Base-by-base conservation (phyloP, 2,113 vertebrate species). In the Tetraodon nigroviridis region DNA sequence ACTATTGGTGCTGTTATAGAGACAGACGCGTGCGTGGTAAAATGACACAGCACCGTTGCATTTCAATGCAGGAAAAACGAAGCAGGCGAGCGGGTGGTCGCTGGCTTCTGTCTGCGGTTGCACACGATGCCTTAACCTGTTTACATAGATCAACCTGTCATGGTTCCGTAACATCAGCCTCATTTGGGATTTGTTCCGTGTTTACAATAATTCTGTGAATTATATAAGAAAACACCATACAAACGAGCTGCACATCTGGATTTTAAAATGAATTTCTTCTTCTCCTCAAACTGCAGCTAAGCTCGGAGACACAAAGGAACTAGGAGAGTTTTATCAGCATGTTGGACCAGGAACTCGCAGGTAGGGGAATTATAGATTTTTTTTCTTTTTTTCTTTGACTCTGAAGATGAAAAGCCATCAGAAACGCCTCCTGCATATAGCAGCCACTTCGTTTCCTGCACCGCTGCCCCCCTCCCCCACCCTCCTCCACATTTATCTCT, bases 251-350 rank as follows among this genome's bases (percentile, higher is more conserved):
- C 27, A 19, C 63, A 71, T 84, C 61, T 76, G 55, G 57, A 56
- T 67, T 27, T 27, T 27, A 27, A 5, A 74, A 71, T 48, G 67
- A 49, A 80, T 71, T 67, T 67, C 49, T 66, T 45, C 71, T 52
- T 73, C 55, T 73, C 52, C 20, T 79, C 45, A 63, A 48, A 74
- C 77, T 90, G 29, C 90, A 98, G 95, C 95, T 79, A 98, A 94
- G 83, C 90, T 96, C 49, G 95, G 95, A 71, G 95, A 99, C 87
- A 98, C 94, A 2, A 92, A 92, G 56, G 96, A 98, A 64, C 89
- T 99, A n/a, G 22, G 92, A 98, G 88, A 95, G 92, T 69, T 97
- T 95, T 78, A 99, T 99, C 83, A 94, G 95, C 78, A 93, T 95
- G 84, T 91, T 99, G 80, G 94, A 99, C 86, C 92, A 90, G 76